Evolutionary conservation across 2,113 vertebrate genomes (phyloP).

Genomic region (Hoplias malabaricus): DNA sequence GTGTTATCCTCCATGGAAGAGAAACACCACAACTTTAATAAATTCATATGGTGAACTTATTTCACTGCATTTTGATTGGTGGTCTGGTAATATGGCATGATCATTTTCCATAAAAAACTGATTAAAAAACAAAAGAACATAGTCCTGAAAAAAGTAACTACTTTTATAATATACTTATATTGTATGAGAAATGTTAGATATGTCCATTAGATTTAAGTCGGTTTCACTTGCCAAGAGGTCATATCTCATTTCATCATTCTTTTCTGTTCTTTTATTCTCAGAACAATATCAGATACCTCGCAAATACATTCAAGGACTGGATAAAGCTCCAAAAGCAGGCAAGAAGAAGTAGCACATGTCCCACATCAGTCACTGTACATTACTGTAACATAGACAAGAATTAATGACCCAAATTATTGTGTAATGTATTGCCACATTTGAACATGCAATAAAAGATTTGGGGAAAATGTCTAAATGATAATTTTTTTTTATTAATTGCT

Average conservation of each 20-base stretch:
- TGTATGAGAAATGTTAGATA: too few species aligned
- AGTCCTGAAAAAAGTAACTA: too few species aligned
- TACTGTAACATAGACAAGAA: slow-evolving; percentile 19
- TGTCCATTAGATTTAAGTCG: too few species aligned
- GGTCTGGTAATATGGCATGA: too few species aligned
- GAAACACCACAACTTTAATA: too few species aligned
- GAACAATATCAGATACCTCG: slow-evolving; percentile 89
- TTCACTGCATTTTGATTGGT: too few species aligned
- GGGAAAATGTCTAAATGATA: background rate
- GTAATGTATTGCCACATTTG: background rate
- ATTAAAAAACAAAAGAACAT: too few species aligned
- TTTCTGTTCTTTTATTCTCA: slow-evolving; percentile 66
- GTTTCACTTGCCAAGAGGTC: too few species aligned
- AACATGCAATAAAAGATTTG: background rate
- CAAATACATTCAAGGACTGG: slow-evolving; percentile 88
- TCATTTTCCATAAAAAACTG: too few species aligned
- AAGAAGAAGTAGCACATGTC: slow-evolving; percentile 80
- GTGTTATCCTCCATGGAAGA: too few species aligned
- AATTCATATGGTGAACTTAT: too few species aligned
- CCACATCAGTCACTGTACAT: background rate
- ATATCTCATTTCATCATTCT: background rate
- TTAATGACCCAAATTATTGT: background rate
- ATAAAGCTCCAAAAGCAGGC: slow-evolving; percentile 84
- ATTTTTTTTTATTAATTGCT: background rate
- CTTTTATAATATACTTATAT: too few species aligned